Evolutionary conservation across 2,113 vertebrate genomes (phyloP).

Genomic region (Archilochus colubris): DNA sequence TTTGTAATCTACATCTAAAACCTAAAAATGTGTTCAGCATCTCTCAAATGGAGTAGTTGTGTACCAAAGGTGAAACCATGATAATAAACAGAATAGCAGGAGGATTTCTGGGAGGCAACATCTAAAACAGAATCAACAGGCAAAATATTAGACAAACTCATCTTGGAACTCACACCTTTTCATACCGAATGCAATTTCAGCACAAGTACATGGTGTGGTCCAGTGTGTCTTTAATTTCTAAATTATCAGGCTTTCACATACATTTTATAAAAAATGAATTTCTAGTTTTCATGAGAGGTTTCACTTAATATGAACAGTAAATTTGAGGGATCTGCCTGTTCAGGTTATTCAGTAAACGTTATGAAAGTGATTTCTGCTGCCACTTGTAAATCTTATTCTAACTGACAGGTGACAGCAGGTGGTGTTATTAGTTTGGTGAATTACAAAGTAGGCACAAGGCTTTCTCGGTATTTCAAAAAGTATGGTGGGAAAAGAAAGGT

Average conservation of each 20-base stretch:
- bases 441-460: slow-evolving; percentile 2
- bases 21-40: not conserved
- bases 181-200: not conserved
- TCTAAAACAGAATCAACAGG: not conserved
- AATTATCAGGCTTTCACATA: not conserved
- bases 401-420: slow-evolving; percentile 55
- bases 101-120: not conserved
- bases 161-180: not conserved
- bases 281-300: slow-evolving; percentile 2
- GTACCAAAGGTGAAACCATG: not conserved
- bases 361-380: slow-evolving; percentile 51
- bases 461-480: slow-evolving; percentile 7
- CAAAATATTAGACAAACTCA: not conserved
- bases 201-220: not conserved
- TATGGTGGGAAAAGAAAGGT: slow-evolving; percentile 38
- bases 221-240: not conserved
- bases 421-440: slow-evolving; percentile 55
- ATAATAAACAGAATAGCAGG: not conserved
- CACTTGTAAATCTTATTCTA: slow-evolving; percentile 25
- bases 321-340: slow-evolving; percentile 32
- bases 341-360: slow-evolving; percentile 22
- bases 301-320: not conserved
- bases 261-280: not conserved
- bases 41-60: not conserved
- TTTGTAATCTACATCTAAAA: not conserved